Evolutionary conservation across 1,140 invertebrate species (phyloP), one percentile per base, ranked within the genome.

Genomic region (Nautilus pompilius): DNA sequence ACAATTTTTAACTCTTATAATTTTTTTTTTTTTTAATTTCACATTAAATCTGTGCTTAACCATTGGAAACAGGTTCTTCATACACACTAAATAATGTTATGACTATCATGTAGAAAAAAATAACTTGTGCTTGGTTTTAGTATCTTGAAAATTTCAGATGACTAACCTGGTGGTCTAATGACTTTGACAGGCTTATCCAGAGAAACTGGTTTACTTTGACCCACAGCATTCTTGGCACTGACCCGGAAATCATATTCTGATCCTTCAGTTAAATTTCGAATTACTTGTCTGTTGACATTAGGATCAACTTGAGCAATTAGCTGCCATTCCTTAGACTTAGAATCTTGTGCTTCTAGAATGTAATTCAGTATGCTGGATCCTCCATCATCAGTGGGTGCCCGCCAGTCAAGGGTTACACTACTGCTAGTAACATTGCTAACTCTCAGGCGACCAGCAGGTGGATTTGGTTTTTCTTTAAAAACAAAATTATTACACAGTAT

Each of bases 171-270:
- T 75, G 95, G 94, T 93, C 96, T 93, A 83, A 92, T 91, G 0
- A 96, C 95, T 67, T 88, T 89, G 67, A 98, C 92, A 15, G 95
- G 90, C 79, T 95, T 90, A n/a, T 87, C 88, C 0, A 95, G 90
- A 79, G 91, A 93, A 66, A 97, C 84, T 13, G 95, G 90, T 64
- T 92, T 90, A 74, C 96, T 93, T 82, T 93, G 92, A 13, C 97
- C 97, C 75, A 98, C 96, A 34, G 95, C 94, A 83, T 99, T 99
- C 24, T 93, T 93, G 15, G 96, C 96, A 87, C 93, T 91, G 2
- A 99, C 89, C 68, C 96, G 87, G 87, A 99, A 99, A 70, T 95
- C 86, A 76, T 99, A 99, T 81, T 98, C 94, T 76, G 96, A 90
- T n/a, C 76, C 76, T 61, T 81, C 78, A 34, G 73, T 67, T 45